phyloP scores from a whole-genome alignment of 2,888 invertebrate genomes.

The Yponomeuta sedellus region DNA sequence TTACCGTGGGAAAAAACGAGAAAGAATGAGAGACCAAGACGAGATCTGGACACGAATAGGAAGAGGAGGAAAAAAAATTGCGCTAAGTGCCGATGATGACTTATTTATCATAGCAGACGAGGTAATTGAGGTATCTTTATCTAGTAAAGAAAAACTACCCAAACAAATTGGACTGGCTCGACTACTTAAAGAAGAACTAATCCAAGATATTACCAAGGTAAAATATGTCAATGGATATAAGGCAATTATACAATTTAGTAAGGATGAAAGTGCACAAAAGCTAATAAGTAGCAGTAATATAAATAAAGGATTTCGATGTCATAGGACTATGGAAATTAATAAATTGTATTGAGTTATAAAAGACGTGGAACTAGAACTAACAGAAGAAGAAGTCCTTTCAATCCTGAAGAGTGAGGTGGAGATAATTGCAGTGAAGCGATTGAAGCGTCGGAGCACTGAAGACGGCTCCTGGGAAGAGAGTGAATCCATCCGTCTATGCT shows the following conservation, averaged over 20 bases:
- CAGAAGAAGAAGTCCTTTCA: slow-evolving; percentile 18
- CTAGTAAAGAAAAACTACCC: slow-evolving; percentile 14
- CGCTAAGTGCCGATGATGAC: not conserved
- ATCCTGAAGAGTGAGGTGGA: slow-evolving; percentile 9
- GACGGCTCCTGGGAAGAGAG: not conserved
- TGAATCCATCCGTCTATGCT: not conserved
- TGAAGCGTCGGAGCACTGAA: slow-evolving; percentile 15
- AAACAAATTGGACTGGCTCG: slow-evolving; percentile 17
- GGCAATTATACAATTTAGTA: slow-evolving; percentile 18
- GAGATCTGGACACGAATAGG: not conserved
- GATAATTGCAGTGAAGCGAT: slow-evolving; percentile 18
- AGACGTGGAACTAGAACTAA: slow-evolving; percentile 19
- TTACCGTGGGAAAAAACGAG: not conserved
- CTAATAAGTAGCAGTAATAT: slow-evolving; percentile 14
- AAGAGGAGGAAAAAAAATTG: slow-evolving; percentile 2
- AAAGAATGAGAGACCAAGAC: not conserved
- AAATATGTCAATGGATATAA: slow-evolving; percentile 21
- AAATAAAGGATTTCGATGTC: slow-evolving; percentile 16
- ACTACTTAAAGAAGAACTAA: slow-evolving; percentile 10
- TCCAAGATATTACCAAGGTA: not conserved
- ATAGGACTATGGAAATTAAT: slow-evolving; percentile 18
- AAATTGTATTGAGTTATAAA: slow-evolving; percentile 20
- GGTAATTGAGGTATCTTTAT: slow-evolving; percentile 9
- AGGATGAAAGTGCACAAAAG: slow-evolving; percentile 13
- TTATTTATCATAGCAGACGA: not conserved